Evolutionary conservation across 2,113 vertebrate genomes (phyloP).

Genomic region (Microtus ochrogaster): DNA sequence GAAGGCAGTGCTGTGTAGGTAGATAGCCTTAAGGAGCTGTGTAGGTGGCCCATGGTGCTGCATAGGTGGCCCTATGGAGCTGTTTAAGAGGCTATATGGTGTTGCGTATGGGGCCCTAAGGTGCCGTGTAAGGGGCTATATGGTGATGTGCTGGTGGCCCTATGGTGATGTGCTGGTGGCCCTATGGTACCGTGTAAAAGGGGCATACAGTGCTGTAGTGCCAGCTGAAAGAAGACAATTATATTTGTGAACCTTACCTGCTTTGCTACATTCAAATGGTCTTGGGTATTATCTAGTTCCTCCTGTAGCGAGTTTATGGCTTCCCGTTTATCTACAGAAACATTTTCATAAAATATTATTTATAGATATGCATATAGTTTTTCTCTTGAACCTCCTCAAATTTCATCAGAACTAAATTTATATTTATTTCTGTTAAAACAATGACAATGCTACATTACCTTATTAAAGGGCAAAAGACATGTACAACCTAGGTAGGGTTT

Average conservation of each 20-base stretch:
- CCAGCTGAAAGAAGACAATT: neutral
- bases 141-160: too few relatives aligned
- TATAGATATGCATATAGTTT: neutral
- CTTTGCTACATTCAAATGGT: constrained; percentile 83
- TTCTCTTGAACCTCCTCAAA: neutral
- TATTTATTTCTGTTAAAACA: constrained; percentile 1
- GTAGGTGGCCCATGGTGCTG: too few relatives aligned
- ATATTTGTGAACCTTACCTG: constrained; percentile 82
- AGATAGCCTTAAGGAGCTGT: too few relatives aligned
- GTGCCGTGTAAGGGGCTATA: too few relatives aligned
- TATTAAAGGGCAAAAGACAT: constrained; percentile 12
- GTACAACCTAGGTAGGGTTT: neutral
- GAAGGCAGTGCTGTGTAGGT: neutral
- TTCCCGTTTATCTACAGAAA: constrained; percentile 85
- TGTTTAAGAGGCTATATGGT: too few relatives aligned
- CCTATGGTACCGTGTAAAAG: too few relatives aligned
- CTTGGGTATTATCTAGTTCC: constrained; percentile 82
- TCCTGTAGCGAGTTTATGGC: constrained; percentile 83
- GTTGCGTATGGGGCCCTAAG: too few relatives aligned
- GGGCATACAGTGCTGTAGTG: neutral
- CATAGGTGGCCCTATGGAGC: too few relatives aligned
- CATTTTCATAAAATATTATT: constrained; percentile 46
- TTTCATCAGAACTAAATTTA: constrained; percentile 33
- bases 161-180: too few relatives aligned
- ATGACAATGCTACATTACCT: neutral